Evolutionary conservation across 1,140 invertebrate genomes (phyloP).

Genomic region (Apocrypta bakeri): DNA sequence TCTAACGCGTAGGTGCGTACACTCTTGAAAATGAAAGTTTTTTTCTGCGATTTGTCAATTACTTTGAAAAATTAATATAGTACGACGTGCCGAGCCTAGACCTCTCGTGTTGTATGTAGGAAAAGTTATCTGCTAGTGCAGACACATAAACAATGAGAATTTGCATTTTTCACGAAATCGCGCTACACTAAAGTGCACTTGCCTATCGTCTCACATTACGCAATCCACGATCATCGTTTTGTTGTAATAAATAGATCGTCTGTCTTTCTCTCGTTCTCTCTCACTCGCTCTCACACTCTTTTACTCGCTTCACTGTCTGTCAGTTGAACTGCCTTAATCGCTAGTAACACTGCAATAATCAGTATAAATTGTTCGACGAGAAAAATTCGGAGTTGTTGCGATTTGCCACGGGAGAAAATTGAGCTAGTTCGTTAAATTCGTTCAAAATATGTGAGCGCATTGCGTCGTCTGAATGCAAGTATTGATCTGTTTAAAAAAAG

Average conservation of each 20-base stretch:
- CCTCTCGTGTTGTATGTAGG: background rate
- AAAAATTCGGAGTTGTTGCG: conserved; percentile 41
- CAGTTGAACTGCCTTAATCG: conserved; percentile 27
- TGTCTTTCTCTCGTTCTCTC: conserved; percentile 53
- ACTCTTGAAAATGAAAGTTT: background rate
- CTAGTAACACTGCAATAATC: conserved; percentile 64
- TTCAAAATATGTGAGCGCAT: conserved; percentile 18
- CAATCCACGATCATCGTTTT: conserved; percentile 51
- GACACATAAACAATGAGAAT: background rate
- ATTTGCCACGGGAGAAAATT: conserved; percentile 46
- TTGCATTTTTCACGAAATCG: background rate
- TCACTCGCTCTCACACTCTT: background rate
- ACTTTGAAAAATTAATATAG: background rate
- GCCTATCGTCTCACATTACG: conserved; percentile 44
- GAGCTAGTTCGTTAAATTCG: conserved; percentile 2
- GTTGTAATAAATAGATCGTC: conserved; percentile 67
- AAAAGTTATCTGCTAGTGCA: too few species aligned
- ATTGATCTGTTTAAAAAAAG: background rate
- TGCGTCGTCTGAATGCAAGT: background rate
- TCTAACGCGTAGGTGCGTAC: background rate
- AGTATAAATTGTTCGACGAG: conserved; percentile 64
- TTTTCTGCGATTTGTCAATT: background rate
- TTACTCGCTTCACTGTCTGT: background rate
- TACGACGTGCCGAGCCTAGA: conserved; percentile 1
- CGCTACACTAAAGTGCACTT: background rate